phyloP scores from a whole-genome alignment of 2,113 vertebrate genomes.

The Isurus oxyrinchus region DNA sequence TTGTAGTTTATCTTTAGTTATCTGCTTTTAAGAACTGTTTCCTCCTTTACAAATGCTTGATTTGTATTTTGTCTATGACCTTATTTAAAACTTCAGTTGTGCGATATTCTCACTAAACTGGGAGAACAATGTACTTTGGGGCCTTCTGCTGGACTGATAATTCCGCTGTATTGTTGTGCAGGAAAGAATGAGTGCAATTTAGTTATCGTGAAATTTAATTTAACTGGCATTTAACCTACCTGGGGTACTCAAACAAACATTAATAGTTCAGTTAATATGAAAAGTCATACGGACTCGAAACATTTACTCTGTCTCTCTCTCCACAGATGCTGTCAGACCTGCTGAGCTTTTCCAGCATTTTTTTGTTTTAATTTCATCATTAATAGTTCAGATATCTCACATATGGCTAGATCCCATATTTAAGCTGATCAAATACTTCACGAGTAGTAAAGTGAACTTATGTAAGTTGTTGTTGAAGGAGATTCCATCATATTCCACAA shows the following conservation, averaged over 20 bases:
- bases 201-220: not conserved
- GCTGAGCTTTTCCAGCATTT: too few relatives aligned
- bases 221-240: not conserved
- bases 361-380: not conserved
- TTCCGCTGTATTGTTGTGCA: not conserved
- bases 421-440: not conserved
- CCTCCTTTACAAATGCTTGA: not conserved
- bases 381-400: not conserved
- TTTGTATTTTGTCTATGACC: not conserved
- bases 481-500: not conserved
- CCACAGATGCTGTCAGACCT: too few relatives aligned
- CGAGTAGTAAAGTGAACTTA: not conserved
- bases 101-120: not conserved
- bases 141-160: not conserved
- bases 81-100: not conserved
- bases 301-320: too few relatives aligned
- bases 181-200: not conserved
- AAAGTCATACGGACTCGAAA: too few relatives aligned
- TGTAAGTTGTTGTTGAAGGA: not conserved
- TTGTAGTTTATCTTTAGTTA: not conserved
- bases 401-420: not conserved
- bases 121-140: not conserved
- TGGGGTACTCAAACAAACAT: not conserved
- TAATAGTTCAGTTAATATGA: too few relatives aligned
- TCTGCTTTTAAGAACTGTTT: not conserved